Evolutionary conservation across 2,797 vertebrate species (phyloP), one percentile per base, ranked within the genome.

Genomic region (Trachops cirrhosus): DNA sequence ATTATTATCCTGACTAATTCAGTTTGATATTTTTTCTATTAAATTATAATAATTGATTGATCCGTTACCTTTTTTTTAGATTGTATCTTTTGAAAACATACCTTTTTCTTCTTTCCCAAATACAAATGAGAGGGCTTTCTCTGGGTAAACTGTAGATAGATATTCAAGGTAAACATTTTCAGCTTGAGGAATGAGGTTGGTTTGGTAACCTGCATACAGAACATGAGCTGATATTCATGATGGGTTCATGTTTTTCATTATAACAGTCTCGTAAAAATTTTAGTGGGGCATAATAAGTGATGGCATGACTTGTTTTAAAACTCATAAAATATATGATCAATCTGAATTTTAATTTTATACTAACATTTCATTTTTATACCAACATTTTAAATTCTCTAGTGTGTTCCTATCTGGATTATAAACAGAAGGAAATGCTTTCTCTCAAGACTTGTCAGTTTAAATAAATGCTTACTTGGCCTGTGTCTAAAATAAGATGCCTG

Each of bases 311-410:
- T 95, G 26, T 75, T 90, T 71, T 57, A 86, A 73, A 75, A 48
- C 71, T 79, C 14, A 54, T n/a, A 15, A 84, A 84, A 68, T 64
- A 89, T 73, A 71, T 77, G 32, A 26, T 68, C 4, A 85, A 44
- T 46, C 4, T 77, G 41, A 96, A 93, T 70, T 95, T 85, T 70
- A 89, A 79, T 70, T 91, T 89, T 84, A 37, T 54, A 64, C 14
- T 68, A 62, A 37, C 10, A 48, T 83, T 22, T 83, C 48, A 67
- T 89, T 39, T 89, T 50, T 52, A 73, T 75, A 2, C 0, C 32
- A n/a, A 73, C 34, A 59, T 46, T 78, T 71, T 24, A 24, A 73
- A 26, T 70, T 82, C 19, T 44, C 6, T 29, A 34, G 10, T 32
- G 1, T 85, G 24, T 50, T 57, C 37, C 24, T 57, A 52, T 64